A percentile compares a stretch with the other conserved stretches of the same genome.
phyloP scores from a whole-genome alignment of 1,140 invertebrate species.

The Drosophila bocki region DNA sequence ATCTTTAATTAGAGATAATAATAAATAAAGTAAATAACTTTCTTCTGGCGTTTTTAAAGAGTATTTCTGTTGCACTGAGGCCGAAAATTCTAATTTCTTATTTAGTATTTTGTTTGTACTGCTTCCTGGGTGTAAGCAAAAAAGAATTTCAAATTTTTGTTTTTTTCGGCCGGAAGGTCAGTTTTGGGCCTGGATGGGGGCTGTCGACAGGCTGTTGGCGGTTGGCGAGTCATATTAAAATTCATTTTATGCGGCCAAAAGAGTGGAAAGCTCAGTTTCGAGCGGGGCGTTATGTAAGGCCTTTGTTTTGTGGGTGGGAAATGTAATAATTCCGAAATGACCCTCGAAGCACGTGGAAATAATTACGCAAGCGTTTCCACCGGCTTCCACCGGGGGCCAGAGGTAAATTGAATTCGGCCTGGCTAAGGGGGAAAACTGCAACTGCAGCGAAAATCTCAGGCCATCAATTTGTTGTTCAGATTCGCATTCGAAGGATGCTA shows the following conservation, averaged over 20 bases:
- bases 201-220: slow-evolving; percentile 19
- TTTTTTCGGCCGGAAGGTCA: slow-evolving; percentile 52
- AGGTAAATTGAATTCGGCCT: slow-evolving; percentile 62
- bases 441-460: slow-evolving; percentile 68
- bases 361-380: slow-evolving; percentile 61
- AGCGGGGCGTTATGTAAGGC: slow-evolving; percentile 32
- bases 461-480: slow-evolving; percentile 63
- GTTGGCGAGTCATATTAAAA: slow-evolving; percentile 53
- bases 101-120: slow-evolving; percentile 73
- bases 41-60: not conserved
- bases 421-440: slow-evolving; percentile 29
- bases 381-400: slow-evolving; percentile 9
- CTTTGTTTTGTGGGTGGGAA: slow-evolving; percentile 49
- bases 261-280: slow-evolving; percentile 23
- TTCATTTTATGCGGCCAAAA: slow-evolving; percentile 56
- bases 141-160: slow-evolving; percentile 42
- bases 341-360: slow-evolving; percentile 62
- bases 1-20: not conserved
- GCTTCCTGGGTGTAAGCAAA: slow-evolving; percentile 46
- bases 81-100: slow-evolving; percentile 27
- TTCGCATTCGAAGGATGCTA: slow-evolving; percentile 31
- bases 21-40: not conserved
- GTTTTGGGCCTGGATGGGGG: slow-evolving; percentile 13
- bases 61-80: slow-evolving; percentile 4
- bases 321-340: slow-evolving; percentile 62